Conservation (phyloP, 2,113 vertebrate species). For the Spea bombifrons region DNA sequence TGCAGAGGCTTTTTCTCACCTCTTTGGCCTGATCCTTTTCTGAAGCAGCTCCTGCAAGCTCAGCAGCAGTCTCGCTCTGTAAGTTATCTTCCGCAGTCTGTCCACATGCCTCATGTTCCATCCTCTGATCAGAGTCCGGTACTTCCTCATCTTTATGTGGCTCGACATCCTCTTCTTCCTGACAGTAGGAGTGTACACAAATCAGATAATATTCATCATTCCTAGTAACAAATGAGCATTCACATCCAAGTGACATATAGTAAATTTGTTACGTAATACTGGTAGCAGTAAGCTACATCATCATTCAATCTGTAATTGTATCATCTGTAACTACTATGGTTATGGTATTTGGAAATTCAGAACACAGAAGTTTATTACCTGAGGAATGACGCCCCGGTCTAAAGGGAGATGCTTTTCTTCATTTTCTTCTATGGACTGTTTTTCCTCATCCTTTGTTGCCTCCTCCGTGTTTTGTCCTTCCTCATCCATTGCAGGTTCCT, state of each 20-base stretch:
- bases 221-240: no score
- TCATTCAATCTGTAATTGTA: no score
- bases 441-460: constrained; percentile 55
- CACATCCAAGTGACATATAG: no score
- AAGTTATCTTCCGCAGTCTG: constrained; percentile 83
- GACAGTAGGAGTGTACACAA: neutral
- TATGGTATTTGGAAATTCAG: neutral
- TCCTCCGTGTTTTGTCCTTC: constrained; percentile 49
- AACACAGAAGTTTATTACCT: constrained; percentile 65
- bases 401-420: constrained; percentile 57
- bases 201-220: no score
- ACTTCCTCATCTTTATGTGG: constrained; percentile 64
- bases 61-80: constrained; percentile 84
- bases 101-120: constrained; percentile 75
- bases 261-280: no score
- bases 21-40: constrained; percentile 86
- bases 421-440: constrained; percentile 52
- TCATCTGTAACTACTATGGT: neutral
- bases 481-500: constrained; percentile 59
- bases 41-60: constrained; percentile 83
- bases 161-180: constrained; percentile 63
- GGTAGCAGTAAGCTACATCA: no score
- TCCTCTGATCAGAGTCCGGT: constrained; percentile 73
- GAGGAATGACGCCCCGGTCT: constrained; percentile 71
- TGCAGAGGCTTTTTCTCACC: constrained; percentile 59